phyloP scores from a whole-genome alignment of 2,113 vertebrate species.

The Crotophaga sulcirostris region DNA sequence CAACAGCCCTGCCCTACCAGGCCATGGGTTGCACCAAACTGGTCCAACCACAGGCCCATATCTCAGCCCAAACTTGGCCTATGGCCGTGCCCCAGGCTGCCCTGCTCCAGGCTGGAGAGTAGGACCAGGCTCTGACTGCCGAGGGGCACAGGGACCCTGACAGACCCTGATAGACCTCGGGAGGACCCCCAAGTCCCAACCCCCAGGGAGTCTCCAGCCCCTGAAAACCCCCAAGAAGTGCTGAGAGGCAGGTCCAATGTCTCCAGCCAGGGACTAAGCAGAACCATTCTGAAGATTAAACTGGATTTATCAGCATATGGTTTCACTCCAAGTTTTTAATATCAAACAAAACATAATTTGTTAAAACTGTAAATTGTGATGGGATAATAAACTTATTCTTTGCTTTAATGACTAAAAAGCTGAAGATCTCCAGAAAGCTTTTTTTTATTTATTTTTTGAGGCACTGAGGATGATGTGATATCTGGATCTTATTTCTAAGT shows the following conservation, averaged over 20 bases:
- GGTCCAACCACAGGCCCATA: fast-evolving
- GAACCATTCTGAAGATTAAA: background rate
- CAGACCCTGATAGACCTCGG: too few relatives aligned
- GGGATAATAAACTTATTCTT: background rate
- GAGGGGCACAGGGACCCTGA: too few relatives aligned
- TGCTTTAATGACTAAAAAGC: background rate
- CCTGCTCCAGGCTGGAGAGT: too few relatives aligned
- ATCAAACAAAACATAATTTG: background rate
- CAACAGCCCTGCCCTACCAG: background rate
- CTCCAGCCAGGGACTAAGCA: background rate
- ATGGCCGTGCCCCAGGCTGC: fast-evolving
- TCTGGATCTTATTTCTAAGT: background rate
- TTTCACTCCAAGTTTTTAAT: background rate
- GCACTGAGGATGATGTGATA: background rate
- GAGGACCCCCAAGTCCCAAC: fast-evolving
- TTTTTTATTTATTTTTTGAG: background rate
- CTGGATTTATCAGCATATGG: background rate
- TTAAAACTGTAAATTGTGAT: background rate
- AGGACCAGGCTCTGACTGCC: fast-evolving
- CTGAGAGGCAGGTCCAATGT: background rate
- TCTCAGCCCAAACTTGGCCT: background rate
- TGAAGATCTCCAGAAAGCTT: background rate
- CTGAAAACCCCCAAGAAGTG: background rate
- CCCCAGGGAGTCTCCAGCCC: fast-evolving
- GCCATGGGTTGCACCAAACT: fast-evolving